phyloP scores from a whole-genome alignment of 2,113 vertebrate species.

The Corythornis madagascariensis region DNA sequence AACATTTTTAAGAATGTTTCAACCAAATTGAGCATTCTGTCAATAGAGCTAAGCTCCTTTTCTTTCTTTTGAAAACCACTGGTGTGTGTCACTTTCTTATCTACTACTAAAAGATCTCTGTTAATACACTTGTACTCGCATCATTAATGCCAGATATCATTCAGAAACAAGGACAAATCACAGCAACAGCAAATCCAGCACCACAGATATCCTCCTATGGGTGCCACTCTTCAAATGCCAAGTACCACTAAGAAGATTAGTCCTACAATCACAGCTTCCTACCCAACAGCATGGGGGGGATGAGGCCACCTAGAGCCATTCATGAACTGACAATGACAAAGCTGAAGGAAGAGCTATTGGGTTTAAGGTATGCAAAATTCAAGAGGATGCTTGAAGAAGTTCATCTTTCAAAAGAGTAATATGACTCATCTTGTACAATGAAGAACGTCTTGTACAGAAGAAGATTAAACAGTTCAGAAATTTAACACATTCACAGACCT shows the following conservation, averaged over 20 bases:
- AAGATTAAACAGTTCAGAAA: background rate
- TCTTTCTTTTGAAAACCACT: constrained; percentile 65
- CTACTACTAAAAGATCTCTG: constrained; percentile 23
- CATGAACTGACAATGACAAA: constrained; percentile 8
- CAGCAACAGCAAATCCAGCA: constrained; percentile 37
- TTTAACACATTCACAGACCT: background rate
- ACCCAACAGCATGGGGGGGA: background rate
- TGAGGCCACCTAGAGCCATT: background rate
- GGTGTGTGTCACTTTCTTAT: constrained; percentile 57
- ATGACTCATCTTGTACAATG: background rate
- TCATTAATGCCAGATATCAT: constrained; percentile 51
- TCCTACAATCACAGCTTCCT: constrained; percentile 9
- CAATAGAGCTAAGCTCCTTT: constrained; percentile 58
- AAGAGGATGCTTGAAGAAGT: background rate
- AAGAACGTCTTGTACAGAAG: background rate
- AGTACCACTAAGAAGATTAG: constrained; percentile 63
- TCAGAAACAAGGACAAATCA: constrained; percentile 42
- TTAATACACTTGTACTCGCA: constrained; percentile 54
- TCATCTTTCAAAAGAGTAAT: background rate
- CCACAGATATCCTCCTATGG: background rate
- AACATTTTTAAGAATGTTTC: constrained; percentile 65
- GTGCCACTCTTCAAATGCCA: background rate
- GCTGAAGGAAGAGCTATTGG: background rate
- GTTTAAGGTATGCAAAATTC: background rate
- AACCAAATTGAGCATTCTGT: constrained; percentile 58